Base-by-base conservation (phyloP, 2,797 vertebrate species). In the Brotula barbata region DNA sequence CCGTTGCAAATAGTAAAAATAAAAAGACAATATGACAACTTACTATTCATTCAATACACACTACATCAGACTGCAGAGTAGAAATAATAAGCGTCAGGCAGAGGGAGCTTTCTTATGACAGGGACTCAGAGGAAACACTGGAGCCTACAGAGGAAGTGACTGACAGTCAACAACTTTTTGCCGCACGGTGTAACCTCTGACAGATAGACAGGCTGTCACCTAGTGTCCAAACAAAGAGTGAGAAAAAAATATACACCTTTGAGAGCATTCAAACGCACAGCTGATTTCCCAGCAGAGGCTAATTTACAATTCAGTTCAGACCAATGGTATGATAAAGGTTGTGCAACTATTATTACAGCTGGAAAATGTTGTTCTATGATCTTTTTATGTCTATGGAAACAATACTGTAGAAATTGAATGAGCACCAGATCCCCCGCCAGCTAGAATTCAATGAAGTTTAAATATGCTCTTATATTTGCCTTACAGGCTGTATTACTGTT, bases 91-190 rank as follows among this genome's bases (percentile, higher is more conserved):
- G 73, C 42, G 25, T 59, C 51, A 53, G 61, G 69, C 31, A 25
- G 47, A 55, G 45, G 10, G 41, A 33, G 50, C 16, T 41, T 73
- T 44, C 13, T 58, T 17, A 9, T 50, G 48, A 73, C 66, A 64
- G 5, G 9, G 15, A 36, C 44, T 82, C 64, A 71, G 50, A 68
- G 5, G 58, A 75, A 75, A 66, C 69, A 49, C 16, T 6, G 20
- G 34, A 36, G 58, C 50, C 64, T 59, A 73, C 53, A 45, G 41
- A 50, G 42, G 47, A 5, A 2, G 41, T 78, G 77, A 83, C 6
- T 75, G 82, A 82, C 72, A 56, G 58, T 19, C 73, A 71, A 77
- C 71, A 82, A 69, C 71, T 72, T 76, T 73, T 52, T 43, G 36
- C 58, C 23, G 46, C 54, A 45, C 34, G 39, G 43, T 52, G 39